Evolutionary conservation across 2,113 vertebrate species (phyloP).

Genomic region (Cercopithecus mona): DNA sequence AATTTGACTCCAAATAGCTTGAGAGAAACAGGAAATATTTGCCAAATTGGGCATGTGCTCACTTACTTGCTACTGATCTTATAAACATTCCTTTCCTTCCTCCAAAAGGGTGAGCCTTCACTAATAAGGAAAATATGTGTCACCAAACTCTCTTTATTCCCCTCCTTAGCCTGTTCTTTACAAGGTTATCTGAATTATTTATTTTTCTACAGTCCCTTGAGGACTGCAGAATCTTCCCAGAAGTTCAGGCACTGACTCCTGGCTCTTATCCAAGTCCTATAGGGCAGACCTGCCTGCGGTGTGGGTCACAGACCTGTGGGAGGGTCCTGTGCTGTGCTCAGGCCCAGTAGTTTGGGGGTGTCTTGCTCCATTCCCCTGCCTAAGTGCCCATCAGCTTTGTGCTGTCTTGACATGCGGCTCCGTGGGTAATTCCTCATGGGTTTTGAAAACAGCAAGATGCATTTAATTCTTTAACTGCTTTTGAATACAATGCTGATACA

Average conservation of each 20-base stretch:
- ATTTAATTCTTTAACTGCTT: neutral
- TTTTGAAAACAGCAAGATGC: neutral
- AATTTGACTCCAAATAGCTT: neutral
- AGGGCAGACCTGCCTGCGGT: rapidly evolving
- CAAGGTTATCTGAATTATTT: neutral
- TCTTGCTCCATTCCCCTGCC: neutral
- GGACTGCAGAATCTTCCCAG: neutral
- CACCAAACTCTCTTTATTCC: neutral
- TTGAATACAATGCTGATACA: neutral
- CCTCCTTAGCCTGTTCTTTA: neutral
- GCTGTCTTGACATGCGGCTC: neutral
- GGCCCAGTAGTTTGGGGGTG: neutral
- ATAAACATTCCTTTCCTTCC: neutral
- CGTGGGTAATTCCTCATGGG: neutral
- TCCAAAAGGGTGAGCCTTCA: neutral
- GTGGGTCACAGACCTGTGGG: neutral
- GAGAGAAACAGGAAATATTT: neutral
- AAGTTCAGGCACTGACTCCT: neutral
- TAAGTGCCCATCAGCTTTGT: neutral
- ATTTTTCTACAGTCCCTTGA: neutral
- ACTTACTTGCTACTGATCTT: neutral
- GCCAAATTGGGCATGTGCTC: neutral
- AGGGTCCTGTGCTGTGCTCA: neutral
- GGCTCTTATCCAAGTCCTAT: neutral
- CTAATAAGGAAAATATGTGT: neutral